Conservation (phyloP, 2,888 invertebrate species). For the Heliconius ismenius region DNA sequence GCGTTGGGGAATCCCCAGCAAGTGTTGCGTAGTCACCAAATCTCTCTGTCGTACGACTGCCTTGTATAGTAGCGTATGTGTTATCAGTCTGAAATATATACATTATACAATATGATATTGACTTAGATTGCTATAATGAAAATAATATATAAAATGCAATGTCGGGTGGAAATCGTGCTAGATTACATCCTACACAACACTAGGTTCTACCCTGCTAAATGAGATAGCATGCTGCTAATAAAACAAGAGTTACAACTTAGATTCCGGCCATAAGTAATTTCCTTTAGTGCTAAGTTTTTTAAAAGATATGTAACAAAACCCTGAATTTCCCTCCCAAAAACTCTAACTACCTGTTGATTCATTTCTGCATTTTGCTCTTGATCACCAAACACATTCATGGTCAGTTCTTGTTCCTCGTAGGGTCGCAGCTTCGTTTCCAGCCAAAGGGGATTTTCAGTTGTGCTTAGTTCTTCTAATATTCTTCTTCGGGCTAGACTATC, state of each 20-base stretch:
- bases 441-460: conserved; percentile 96
- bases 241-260: not conserved
- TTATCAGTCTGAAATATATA: conserved; percentile 83
- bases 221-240: too few species aligned
- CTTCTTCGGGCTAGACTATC: conserved; percentile 92
- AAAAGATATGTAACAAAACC: too few species aligned
- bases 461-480: conserved; percentile 92
- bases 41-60: conserved; percentile 80
- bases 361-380: conserved; percentile 66
- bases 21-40: conserved; percentile 85
- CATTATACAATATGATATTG: too few species aligned
- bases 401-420: conserved; percentile 95
- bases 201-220: too few species aligned
- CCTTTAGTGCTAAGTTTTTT: too few species aligned
- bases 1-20: conserved; percentile 70
- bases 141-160: too few species aligned
- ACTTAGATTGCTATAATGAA: too few species aligned
- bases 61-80: conserved; percentile 90
- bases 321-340: too few species aligned
- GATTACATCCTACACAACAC: too few species aligned
- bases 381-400: conserved; percentile 93
- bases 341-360: conserved; percentile 21
- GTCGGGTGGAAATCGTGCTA: too few species aligned
- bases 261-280: not conserved
- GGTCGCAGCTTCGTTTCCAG: conserved; percentile 94